Evolutionary conservation across 2,888 invertebrate species (phyloP).

Genomic region (Nymphalis c-album): DNA sequence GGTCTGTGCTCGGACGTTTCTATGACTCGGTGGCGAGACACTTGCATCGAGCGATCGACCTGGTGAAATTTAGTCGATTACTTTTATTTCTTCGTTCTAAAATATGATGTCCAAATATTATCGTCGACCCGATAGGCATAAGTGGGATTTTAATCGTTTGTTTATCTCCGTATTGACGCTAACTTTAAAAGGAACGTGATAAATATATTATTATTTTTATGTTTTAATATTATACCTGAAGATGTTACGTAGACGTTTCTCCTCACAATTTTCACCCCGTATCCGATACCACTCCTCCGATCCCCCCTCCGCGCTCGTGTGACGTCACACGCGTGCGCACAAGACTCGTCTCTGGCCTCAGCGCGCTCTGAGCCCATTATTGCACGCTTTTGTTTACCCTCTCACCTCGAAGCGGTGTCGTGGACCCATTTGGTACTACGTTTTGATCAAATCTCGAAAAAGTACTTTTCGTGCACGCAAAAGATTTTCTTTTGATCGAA

Average conservation of each 20-base stretch:
- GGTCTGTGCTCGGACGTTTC: too few relatives aligned
- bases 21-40: too few relatives aligned
- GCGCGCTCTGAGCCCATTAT: conserved; percentile 69
- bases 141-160: too few relatives aligned
- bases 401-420: background rate
- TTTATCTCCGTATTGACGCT: too few relatives aligned
- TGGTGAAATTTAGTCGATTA: too few relatives aligned
- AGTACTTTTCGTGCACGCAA: conserved; percentile 3
- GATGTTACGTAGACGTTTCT: background rate
- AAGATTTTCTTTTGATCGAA: conserved; percentile 8
- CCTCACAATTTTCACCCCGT: background rate
- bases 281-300: background rate
- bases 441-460: background rate
- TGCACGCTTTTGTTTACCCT: conserved; percentile 68
- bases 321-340: conserved; percentile 29
- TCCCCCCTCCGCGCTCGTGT: conserved; percentile 13
- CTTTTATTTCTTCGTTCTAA: too few relatives aligned
- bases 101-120: too few relatives aligned
- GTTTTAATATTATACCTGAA: background rate
- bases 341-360: conserved; percentile 68
- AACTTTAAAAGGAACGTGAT: too few relatives aligned
- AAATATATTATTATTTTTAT: too few relatives aligned
- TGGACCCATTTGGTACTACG: background rate
- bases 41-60: too few relatives aligned
- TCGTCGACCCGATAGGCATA: too few relatives aligned